Conservation (phyloP, 2,888 invertebrate genomes). For the Andrena camellia region DNA sequence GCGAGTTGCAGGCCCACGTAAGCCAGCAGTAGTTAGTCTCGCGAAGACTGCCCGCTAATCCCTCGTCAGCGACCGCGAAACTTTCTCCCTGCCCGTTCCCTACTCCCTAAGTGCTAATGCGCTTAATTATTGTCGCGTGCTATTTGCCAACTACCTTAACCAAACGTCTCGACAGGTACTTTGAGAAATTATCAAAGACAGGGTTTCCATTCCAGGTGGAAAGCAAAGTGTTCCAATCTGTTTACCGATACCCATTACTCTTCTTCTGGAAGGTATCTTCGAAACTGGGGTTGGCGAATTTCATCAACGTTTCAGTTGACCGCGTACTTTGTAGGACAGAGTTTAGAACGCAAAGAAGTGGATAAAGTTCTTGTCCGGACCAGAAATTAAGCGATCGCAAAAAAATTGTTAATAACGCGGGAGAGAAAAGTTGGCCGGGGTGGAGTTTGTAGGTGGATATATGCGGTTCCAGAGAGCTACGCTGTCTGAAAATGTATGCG, state of each 20-base stretch:
- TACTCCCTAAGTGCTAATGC: constrained; percentile 44
- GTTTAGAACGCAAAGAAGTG: neutral
- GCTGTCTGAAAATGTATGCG: constrained; percentile 43
- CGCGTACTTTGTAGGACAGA: too few relatives aligned
- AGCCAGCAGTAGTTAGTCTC: constrained; percentile 62
- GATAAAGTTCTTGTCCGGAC: neutral
- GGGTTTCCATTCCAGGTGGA: too few relatives aligned
- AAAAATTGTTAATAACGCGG: constrained; percentile 7
- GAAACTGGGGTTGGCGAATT: too few relatives aligned
- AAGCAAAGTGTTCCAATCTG: too few relatives aligned
- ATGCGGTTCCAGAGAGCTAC: neutral
- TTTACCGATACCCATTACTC: too few relatives aligned
- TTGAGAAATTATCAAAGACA: constrained; percentile 2
- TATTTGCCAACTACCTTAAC: constrained; percentile 21
- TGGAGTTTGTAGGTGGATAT: constrained; percentile 8
- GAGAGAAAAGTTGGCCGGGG: neutral
- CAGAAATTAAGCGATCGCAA: neutral
- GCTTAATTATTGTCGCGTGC: constrained; percentile 62
- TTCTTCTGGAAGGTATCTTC: too few relatives aligned
- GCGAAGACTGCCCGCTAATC: constrained; percentile 63
- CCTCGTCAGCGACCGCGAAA: constrained; percentile 57
- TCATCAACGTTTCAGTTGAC: too few relatives aligned
- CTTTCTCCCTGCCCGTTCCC: constrained; percentile 35
- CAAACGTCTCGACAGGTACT: constrained; percentile 22
- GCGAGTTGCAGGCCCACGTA: constrained; percentile 52